Conservation (phyloP, 2,888 invertebrate species). For the Bellardia pandia region DNA sequence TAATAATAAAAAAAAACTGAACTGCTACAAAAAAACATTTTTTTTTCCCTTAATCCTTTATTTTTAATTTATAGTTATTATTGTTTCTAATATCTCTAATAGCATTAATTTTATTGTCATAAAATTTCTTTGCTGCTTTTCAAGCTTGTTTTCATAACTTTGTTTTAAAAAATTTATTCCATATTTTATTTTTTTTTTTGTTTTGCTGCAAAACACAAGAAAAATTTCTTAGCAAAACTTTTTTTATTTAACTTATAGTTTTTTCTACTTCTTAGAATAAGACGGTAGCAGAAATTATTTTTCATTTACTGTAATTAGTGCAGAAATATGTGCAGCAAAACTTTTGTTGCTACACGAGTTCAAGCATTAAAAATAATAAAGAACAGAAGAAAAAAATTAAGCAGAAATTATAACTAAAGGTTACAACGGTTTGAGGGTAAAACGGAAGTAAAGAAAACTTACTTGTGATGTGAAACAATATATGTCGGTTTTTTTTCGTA, state of each 20-base stretch:
- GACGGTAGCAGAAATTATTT: conserved; percentile 69
- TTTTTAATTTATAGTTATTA: conserved; percentile 20
- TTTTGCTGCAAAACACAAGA: conserved; percentile 7
- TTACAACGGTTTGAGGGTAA: conserved; percentile 36
- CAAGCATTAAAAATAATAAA: conserved; percentile 36
- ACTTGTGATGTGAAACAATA: conserved; percentile 57
- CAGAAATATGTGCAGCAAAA: conserved; percentile 68
- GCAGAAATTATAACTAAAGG: conserved; percentile 45
- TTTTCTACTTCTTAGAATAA: conserved; percentile 18
- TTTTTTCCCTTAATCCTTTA: neutral
- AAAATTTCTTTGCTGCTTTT: conserved; percentile 20
- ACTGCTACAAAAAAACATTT: neutral
- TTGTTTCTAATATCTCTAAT: conserved; percentile 37
- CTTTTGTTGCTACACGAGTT: conserved; percentile 32
- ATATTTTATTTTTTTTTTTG: conserved; percentile 7
- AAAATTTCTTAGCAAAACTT: conserved; percentile 52
- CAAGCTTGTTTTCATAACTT: conserved; percentile 32
- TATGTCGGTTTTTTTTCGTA: neutral
- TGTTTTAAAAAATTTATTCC: conserved; percentile 43
- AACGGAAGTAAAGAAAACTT: conserved; percentile 25
- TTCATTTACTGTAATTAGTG: conserved; percentile 72
- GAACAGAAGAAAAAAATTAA: conserved; percentile 23
- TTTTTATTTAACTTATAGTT: conserved; percentile 6
- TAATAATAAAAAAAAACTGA: neutral
- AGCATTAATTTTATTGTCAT: conserved; percentile 59